Evolutionary conservation across 2,797 vertebrate species (phyloP), one percentile per base, ranked within the genome.

Genomic region (Enteromius unitaeniatus): DNA sequence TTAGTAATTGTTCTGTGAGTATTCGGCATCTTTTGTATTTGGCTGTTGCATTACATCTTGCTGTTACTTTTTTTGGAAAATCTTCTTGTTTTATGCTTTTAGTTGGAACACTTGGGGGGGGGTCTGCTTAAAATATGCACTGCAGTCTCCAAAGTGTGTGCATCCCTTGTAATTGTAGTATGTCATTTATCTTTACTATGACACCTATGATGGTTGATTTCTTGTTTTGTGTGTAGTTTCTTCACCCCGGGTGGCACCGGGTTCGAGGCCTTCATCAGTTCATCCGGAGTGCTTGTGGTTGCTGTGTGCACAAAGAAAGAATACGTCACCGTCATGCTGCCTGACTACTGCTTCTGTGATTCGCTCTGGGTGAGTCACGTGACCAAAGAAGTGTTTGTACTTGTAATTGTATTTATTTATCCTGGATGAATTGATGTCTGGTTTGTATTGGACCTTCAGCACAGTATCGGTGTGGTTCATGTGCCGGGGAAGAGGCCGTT

Each of bases 251-350:
- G 96, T 26, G 98, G 98, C 53, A 97, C 96, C 1, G 98, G 98
- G 1, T 99, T 99, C 79, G 98, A 99, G 93, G 98, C 98, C 53
- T 99, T 99, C 85, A 96, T 99, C 90, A 97, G 97, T 0, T 95
- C 91, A 23, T 95, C 94, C 0, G 98, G 98, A 4, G 91, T 94
- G 34, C 83, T 99, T 84, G 98, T 99, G 83, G 97, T 99, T 87
- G 98, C 98, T 0, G 97, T 99, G 23, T 99, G 98, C 92, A 99
- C 97, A 0, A 99, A 98, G 93, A 97, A 97, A 92, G 98, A 99
- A 89, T 99, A 99, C 7, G 96, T 97, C 72, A 99, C 98, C 0
- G 98, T 99, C 84, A 96, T 95, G 94, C 95, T 99, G 86, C 97
- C 97, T 0, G 98, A 99, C 84, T 96, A 98, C 91, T 97, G 97